These are phyloP conservation scores for Auanema freiburgensis DNA, from an alignment of 2,888 invertebrate species.

Conservation along the genomic window DNA sequence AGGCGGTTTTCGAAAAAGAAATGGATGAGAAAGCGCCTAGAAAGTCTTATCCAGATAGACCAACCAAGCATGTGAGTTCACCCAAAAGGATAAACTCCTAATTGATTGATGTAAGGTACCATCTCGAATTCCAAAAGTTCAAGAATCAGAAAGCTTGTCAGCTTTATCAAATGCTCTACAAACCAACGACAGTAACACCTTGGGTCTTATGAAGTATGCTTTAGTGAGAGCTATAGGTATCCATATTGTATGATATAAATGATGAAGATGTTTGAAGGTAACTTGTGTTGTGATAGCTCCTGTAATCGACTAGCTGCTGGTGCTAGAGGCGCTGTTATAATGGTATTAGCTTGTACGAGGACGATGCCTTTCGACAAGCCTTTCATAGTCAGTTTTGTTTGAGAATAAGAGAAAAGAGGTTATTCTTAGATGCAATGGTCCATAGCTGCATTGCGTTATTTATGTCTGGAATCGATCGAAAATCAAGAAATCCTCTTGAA, in stretches of 20 bases:
- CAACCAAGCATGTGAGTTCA: conserved; percentile 4
- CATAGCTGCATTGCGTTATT: conserved; percentile 44
- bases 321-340: conserved; percentile 21
- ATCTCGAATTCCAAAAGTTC: conserved; percentile 9
- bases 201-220: conserved; percentile 26
- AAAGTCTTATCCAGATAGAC: conserved; percentile 13
- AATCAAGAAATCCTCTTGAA: conserved; percentile 47
- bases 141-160: neutral
- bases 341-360: conserved; percentile 33
- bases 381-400: conserved; percentile 22
- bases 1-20: conserved; percentile 14
- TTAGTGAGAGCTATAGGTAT: conserved; percentile 33
- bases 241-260: neutral
- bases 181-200: neutral
- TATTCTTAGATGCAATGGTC: conserved; percentile 45
- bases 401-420: neutral
- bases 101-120: conserved; percentile 5
- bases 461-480: conserved; percentile 43
- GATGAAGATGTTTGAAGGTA: conserved; percentile 17
- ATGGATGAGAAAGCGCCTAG: neutral
- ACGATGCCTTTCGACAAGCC: conserved; percentile 23
- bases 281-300: conserved; percentile 23
- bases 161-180: neutral
- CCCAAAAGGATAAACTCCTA: neutral
- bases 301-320: conserved; percentile 27